Evolutionary conservation across 2,888 invertebrate species (phyloP).

Genomic region (Lobophora halterata): DNA sequence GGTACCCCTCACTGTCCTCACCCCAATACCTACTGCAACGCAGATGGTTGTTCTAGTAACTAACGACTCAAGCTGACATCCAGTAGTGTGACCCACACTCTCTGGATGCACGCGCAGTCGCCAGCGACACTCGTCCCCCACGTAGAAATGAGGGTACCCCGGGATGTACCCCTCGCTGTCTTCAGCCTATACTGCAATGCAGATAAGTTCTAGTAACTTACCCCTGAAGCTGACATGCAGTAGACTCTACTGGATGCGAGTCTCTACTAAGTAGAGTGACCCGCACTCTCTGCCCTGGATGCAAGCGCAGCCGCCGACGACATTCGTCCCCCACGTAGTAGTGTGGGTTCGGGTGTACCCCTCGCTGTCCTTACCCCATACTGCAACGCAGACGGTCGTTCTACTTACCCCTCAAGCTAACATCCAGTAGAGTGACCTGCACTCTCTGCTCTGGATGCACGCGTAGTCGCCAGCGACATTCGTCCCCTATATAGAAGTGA

Average conservation of each 20-base stretch:
- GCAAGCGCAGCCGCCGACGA: too few relatives aligned
- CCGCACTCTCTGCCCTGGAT: too few relatives aligned
- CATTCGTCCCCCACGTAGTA: too few relatives aligned
- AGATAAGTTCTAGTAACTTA: too few relatives aligned
- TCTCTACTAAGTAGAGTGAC: too few relatives aligned
- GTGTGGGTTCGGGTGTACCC: too few relatives aligned
- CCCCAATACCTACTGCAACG: too few relatives aligned
- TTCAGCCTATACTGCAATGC: conserved; percentile 55
- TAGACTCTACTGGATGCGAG: too few relatives aligned
- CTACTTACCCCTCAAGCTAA: conserved; percentile 85
- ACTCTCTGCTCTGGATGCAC: conserved; percentile 83
- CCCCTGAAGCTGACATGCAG: too few relatives aligned
- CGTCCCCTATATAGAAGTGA: conserved; percentile 85
- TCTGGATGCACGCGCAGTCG: conserved; percentile 80
- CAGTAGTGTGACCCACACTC: conserved; percentile 83
- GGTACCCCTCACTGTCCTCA: too few relatives aligned
- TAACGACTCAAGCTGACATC: conserved; percentile 87
- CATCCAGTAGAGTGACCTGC: conserved; percentile 84
- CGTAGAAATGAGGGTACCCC: conserved; percentile 88
- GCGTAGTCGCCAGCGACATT: conserved; percentile 85
- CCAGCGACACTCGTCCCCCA: conserved; percentile 86
- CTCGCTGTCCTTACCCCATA: too few relatives aligned
- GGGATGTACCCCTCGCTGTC: conserved; percentile 85
- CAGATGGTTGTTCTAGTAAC: conserved; percentile 37
- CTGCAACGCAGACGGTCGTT: too few relatives aligned